phyloP scores from a whole-genome alignment of 2,888 invertebrate genomes.

The Perithous albicinctus region DNA sequence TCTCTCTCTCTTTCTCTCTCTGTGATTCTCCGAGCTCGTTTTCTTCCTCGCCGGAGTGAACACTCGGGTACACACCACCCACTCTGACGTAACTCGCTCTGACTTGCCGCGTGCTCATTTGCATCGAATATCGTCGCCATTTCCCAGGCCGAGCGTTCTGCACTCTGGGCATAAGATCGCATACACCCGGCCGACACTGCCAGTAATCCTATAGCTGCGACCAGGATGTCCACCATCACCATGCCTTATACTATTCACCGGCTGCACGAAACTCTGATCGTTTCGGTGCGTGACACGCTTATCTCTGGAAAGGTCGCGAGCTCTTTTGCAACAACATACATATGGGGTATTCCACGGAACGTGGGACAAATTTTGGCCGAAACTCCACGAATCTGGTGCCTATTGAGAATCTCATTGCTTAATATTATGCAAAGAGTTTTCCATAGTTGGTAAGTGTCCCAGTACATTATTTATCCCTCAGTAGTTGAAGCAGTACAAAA shows the following conservation, averaged over 20 bases:
- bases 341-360: no score
- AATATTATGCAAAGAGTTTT: no score
- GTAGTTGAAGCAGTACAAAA: no score
- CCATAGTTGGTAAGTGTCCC: no score
- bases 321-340: neutral
- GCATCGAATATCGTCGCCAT: conserved; percentile 68
- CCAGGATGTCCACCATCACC: conserved; percentile 50
- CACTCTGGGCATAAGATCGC: neutral
- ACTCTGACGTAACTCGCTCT: conserved; percentile 63
- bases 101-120: conserved; percentile 59
- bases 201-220: neutral
- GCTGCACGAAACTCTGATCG: conserved; percentile 18
- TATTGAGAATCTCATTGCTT: no score
- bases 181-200: neutral
- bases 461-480: no score
- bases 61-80: conserved; percentile 51
- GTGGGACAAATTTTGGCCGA: no score
- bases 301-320: conserved; percentile 41
- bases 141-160: conserved; percentile 52
- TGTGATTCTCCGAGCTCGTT: conserved; percentile 32
- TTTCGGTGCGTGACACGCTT: conserved; percentile 50
- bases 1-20: conserved; percentile 36
- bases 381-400: no score
- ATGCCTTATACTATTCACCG: conserved; percentile 45
- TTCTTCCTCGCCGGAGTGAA: neutral